These are phyloP conservation scores for Rhegmatorhina hoffmannsi DNA, from an alignment of 2,113 vertebrate species.

Conservation along the genomic window DNA sequence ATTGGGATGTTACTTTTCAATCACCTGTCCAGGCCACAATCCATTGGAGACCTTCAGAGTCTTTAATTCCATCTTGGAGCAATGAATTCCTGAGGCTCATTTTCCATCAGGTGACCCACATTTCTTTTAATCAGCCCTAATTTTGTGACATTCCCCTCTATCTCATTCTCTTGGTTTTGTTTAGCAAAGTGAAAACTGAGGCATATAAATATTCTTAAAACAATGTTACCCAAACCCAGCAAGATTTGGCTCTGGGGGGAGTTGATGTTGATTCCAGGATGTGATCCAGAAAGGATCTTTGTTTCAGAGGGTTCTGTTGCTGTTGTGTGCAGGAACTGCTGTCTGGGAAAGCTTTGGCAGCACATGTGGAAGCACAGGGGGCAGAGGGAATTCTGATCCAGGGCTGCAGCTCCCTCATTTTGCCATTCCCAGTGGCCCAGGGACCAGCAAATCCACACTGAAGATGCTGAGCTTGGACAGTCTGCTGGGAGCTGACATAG, in stretches of 20 bases:
- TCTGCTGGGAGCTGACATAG: too few relatives aligned
- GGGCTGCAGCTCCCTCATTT: background rate
- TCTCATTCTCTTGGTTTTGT: background rate
- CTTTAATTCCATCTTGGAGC: background rate
- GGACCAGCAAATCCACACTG: background rate
- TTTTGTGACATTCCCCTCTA: background rate
- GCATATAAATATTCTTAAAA: background rate
- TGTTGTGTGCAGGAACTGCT: background rate
- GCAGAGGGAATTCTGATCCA: constrained; percentile 27
- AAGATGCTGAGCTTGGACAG: background rate
- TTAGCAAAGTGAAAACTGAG: background rate
- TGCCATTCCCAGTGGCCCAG: background rate
- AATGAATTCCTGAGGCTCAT: background rate
- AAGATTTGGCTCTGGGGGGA: background rate
- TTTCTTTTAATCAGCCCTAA: background rate
- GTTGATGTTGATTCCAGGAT: background rate
- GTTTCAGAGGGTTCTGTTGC: background rate
- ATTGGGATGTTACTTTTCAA: background rate
- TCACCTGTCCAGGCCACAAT: background rate
- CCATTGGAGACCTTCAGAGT: background rate
- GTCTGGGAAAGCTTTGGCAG: background rate
- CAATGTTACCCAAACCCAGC: rapidly evolving
- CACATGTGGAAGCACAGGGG: background rate
- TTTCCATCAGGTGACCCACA: background rate
- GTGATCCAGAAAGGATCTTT: background rate